Percentiles rank a stretch among this genome's conserved stretches.
These are phyloP conservation scores for Standfussiana lucernea DNA, from an alignment of 2,888 invertebrate species.

Conservation along the genomic window DNA sequence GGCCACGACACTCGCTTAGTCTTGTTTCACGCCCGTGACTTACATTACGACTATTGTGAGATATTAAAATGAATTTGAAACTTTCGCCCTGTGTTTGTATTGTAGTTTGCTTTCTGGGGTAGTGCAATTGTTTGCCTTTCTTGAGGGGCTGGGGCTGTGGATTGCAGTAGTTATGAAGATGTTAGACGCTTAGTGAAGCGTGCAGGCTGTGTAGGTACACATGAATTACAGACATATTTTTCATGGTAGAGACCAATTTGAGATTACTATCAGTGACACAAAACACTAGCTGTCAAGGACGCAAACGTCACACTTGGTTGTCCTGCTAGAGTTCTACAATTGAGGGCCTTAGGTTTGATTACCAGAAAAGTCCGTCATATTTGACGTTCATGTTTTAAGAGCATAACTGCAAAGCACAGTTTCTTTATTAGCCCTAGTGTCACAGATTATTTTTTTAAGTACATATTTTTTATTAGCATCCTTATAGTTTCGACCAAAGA, in stretches of 20 bases:
- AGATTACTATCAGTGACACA: constrained; percentile 22
- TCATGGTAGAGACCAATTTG: constrained; percentile 10
- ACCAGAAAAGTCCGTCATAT: neutral
- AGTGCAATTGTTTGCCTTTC: constrained; percentile 69
- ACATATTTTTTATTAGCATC: constrained; percentile 72
- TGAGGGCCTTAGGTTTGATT: neutral
- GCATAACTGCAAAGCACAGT: constrained; percentile 51
- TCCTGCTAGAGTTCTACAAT: neutral
- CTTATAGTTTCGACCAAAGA: constrained; percentile 83
- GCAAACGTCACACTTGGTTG: neutral
- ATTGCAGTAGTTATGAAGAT: constrained; percentile 39
- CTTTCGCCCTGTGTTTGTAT: constrained; percentile 85
- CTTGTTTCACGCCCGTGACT: constrained; percentile 83
- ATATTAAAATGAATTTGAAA: constrained; percentile 91
- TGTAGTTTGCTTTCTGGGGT: constrained; percentile 81
- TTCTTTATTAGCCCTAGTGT: constrained; percentile 38
- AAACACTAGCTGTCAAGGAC: neutral
- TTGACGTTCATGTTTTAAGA: constrained; percentile 6
- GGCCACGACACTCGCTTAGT: constrained; percentile 77
- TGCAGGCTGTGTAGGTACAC: constrained; percentile 26
- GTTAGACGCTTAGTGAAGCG: constrained; percentile 1
- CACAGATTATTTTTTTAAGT: constrained; percentile 68
- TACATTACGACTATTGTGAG: constrained; percentile 89
- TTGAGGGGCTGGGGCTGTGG: constrained; percentile 52
- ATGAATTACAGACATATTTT: neutral